A percentile compares a stretch with the other conserved stretches of the same genome.
Conservation (phyloP, 2,888 invertebrate genomes). For the Drosophila siamana region DNA sequence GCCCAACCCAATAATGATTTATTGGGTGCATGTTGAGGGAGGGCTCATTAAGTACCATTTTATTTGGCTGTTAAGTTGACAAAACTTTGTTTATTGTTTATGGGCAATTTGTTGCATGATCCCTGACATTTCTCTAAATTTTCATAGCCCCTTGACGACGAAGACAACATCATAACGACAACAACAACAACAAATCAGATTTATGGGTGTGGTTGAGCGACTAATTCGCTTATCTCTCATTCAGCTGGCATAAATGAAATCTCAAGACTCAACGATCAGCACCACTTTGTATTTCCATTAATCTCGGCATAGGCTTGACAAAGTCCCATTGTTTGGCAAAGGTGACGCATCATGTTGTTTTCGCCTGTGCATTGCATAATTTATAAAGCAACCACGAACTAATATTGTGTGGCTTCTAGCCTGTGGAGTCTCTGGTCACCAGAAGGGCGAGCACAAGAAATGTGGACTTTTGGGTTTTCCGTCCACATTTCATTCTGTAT, state of each 20-base stretch:
- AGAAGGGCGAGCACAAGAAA: neutral
- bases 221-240: conserved; percentile 33
- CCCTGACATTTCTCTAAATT: conserved; percentile 57
- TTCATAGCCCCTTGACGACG: conserved; percentile 27
- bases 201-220: conserved; percentile 55
- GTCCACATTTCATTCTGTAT: conserved; percentile 36
- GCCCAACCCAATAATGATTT: conserved; percentile 65
- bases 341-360: conserved; percentile 59
- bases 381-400: conserved; percentile 46
- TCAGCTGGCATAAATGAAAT: conserved; percentile 22
- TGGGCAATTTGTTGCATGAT: conserved; percentile 65
- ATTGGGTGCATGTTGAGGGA: conserved; percentile 31
- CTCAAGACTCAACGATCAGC: conserved; percentile 41
- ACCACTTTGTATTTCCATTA: conserved; percentile 62
- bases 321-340: conserved; percentile 37
- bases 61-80: conserved; percentile 50
- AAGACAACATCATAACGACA: conserved; percentile 6
- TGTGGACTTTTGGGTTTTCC: conserved; percentile 2
- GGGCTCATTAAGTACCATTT: conserved; percentile 42
- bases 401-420: conserved; percentile 70
- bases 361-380: conserved; percentile 17
- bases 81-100: conserved; percentile 57
- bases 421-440: conserved; percentile 34
- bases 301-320: conserved; percentile 52
- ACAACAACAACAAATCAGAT: conserved; percentile 25